Evolutionary conservation across 1,140 invertebrate genomes (phyloP).

Genomic region (Bombus waltoni): DNA sequence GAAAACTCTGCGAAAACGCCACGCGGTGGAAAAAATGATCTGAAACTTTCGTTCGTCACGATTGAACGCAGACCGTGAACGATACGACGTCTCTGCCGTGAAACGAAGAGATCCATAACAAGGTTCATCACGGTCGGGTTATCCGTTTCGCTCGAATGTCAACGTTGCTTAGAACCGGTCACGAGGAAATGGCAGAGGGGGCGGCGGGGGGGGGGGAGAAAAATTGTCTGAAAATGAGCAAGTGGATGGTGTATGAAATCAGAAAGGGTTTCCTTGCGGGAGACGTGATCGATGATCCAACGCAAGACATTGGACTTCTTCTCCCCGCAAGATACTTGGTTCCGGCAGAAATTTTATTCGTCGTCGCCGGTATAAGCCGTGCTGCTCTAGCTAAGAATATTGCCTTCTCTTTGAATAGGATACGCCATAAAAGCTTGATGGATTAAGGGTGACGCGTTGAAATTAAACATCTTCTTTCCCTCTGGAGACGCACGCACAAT

Average conservation of each 20-base stretch:
- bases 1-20: too few relatives aligned
- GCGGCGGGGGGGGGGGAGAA: constrained; percentile 26
- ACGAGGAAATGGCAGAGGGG: background rate
- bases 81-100: background rate
- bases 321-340: constrained; percentile 17
- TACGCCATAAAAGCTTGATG: constrained; percentile 41
- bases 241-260: constrained; percentile 60
- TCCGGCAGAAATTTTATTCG: constrained; percentile 58
- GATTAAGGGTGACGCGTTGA: constrained; percentile 43
- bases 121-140: constrained; percentile 43
- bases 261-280: constrained; percentile 51
- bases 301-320: constrained; percentile 59
- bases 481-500: background rate
- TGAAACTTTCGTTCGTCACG: background rate
- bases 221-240: constrained; percentile 67
- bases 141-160: constrained; percentile 49
- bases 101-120: constrained; percentile 40
- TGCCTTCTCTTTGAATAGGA: constrained; percentile 46
- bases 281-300: constrained; percentile 76
- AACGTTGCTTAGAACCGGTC: constrained; percentile 34
- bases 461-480: constrained; percentile 31
- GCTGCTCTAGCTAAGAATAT: constrained; percentile 36
- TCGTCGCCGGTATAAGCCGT: constrained; percentile 14
- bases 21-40: background rate
- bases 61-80: background rate